A percentile compares a stretch with the other conserved stretches of the same genome.
Conservation (phyloP, 2,113 vertebrate species). For the Ictalurus furcatus region DNA sequence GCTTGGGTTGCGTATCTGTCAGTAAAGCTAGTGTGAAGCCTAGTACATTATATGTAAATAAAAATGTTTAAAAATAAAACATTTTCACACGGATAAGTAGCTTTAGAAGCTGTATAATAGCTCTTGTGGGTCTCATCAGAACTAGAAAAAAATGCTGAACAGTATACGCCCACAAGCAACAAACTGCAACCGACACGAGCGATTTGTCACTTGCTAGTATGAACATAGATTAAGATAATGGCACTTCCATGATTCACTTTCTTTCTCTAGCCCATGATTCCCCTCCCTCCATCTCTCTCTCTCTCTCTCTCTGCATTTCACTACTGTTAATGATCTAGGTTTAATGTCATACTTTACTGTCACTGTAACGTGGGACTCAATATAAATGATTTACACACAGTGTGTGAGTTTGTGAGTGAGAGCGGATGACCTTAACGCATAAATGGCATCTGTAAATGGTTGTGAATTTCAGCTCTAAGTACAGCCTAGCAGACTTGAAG, state of each 20-base stretch:
- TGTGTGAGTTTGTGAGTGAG: conserved; percentile 10
- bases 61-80: too few relatives aligned
- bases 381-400: conserved; percentile 50
- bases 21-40: neutral
- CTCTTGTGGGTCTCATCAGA: neutral
- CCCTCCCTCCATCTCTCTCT: neutral
- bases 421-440: conserved; percentile 45
- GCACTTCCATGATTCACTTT: conserved; percentile 20
- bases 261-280: conserved; percentile 12
- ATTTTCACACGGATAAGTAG: neutral
- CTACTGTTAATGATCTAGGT: conserved; percentile 35
- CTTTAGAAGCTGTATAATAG: neutral
- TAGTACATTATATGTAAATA: neutral
- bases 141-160: neutral
- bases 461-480: conserved; percentile 47
- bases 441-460: conserved; percentile 54
- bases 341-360: conserved; percentile 50
- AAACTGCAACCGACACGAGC: neutral
- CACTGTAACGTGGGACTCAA: conserved; percentile 23
- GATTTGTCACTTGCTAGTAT: neutral
- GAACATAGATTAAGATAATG: conserved; percentile 23
- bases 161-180: neutral
- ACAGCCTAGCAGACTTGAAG: conserved; percentile 31
- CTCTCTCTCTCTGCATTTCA: neutral
- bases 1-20: neutral